Evolutionary conservation across 2,113 vertebrate species (phyloP), one percentile per base, ranked within the genome.

Genomic region (Puma concolor): DNA sequence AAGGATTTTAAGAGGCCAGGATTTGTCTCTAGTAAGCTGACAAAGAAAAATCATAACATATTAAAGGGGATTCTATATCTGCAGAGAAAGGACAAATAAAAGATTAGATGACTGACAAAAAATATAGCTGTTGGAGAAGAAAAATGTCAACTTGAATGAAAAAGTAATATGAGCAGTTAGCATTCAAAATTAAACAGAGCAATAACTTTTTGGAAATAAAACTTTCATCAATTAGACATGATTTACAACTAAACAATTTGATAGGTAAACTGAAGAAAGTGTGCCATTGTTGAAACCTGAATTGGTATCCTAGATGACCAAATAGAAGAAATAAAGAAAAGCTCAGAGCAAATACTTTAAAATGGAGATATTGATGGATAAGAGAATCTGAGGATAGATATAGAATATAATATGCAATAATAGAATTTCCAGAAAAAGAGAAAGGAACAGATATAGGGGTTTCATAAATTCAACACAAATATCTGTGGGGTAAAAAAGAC

Each of bases 391-490:
- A 94, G 57, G 17, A 44, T 83, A 94, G 16, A 95, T 77, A 44
- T 8, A 88, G 67, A 7, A 87, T 79, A 71, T 57, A 87, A 67
- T 14, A n/a, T 87, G 38, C 57, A 95, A 80, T 54, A 63, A 76
- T 21, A 94, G 84, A 52, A 96, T 92, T 97, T 96, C 25, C n/a
- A 66, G 52, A 79, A 96, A 91, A 88, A 74, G 21, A 84, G 23
- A 95, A 77, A 69, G 21, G 12, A 86, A 27, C 33, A 89, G 33
- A 89, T 86, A 31, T 66, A 96, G 2, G 44, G 82, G 33, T 89
- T 92, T 87, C 8, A 33, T 84, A 77, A 93, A 63, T 88, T 77
- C 60, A 95, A 87, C 66, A 89, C 95, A 96, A 94, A 89, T 67
- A 94, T 74, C 33, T 57, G 36, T 77, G 12, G 10, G 7, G 33